Evolutionary conservation across 37 sponge, comb jelly and placozoan species (phyloP).

Genomic region (Eunapius fragilis): DNA sequence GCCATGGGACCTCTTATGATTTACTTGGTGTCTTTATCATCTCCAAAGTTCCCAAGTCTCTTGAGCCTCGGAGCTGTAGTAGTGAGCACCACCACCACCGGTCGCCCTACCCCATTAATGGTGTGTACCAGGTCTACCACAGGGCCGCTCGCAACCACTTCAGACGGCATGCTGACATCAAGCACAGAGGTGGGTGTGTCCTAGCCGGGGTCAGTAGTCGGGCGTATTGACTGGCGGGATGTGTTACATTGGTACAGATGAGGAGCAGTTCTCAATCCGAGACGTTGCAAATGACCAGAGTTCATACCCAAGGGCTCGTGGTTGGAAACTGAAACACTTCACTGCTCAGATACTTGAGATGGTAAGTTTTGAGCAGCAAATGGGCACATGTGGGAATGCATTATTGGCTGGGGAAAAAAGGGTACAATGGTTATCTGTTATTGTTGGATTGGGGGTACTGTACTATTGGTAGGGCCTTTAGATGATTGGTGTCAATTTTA

Average conservation of each 20-base stretch:
- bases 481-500: too few species aligned
- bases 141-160: constrained; percentile 53
- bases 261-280: not conserved
- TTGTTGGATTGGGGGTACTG: too few species aligned
- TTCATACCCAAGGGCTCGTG: constrained; percentile 17
- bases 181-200: constrained; percentile 40
- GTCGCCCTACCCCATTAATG: constrained; percentile 46
- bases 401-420: too few species aligned
- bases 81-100: constrained; percentile 43
- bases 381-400: too few species aligned
- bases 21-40: not conserved
- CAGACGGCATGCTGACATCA: constrained; percentile 55
- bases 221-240: not conserved
- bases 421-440: too few species aligned
- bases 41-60: constrained; percentile 11
- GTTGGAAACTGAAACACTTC: constrained; percentile 47
- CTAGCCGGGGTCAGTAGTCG: not conserved
- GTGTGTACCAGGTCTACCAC: constrained; percentile 14
- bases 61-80: constrained; percentile 24
- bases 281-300: constrained; percentile 11
- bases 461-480: too few species aligned
- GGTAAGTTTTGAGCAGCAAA: constrained; percentile 26
- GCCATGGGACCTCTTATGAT: too few species aligned
- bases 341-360: constrained; percentile 27
- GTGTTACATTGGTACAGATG: too few species aligned